phyloP scores from a whole-genome alignment of 2,888 invertebrate species.

The Epicampocera succincta region DNA sequence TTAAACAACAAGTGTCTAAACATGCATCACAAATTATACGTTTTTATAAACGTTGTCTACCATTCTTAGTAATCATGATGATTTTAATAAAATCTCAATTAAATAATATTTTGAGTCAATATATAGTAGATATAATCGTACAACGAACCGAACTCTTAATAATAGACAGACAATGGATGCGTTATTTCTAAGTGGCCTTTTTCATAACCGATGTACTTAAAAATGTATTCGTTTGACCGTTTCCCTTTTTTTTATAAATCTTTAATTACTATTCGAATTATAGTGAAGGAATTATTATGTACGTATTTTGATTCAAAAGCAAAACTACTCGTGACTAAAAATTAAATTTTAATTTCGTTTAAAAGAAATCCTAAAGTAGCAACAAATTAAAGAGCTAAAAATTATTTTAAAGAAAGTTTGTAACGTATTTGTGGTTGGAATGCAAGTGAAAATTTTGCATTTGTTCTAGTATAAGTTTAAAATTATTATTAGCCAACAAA shows the following conservation, averaged over 20 bases:
- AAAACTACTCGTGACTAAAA: too few species aligned
- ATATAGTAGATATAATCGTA: slow-evolving; percentile 51
- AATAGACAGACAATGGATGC: slow-evolving; percentile 62
- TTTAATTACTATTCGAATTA: too few species aligned
- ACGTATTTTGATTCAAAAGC: too few species aligned
- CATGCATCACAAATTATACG: slow-evolving; percentile 48
- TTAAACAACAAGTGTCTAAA: slow-evolving; percentile 38
- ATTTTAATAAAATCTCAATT: slow-evolving; percentile 46
- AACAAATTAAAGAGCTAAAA: too few species aligned
- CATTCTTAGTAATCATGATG: slow-evolving; percentile 40
- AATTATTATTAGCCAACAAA: too few species aligned
- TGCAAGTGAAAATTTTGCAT: too few species aligned
- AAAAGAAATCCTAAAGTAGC: too few species aligned
- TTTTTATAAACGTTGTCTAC: slow-evolving; percentile 67
- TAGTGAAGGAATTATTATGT: too few species aligned
- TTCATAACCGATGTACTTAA: slow-evolving; percentile 64
- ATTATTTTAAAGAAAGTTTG: too few species aligned
- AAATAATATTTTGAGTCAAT: slow-evolving; percentile 66
- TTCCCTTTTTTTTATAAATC: not conserved
- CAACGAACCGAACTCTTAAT: slow-evolving; percentile 67
- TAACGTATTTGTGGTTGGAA: too few species aligned
- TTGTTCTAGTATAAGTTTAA: too few species aligned
- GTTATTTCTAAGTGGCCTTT: slow-evolving; percentile 69
- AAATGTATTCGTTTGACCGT: slow-evolving; percentile 42
- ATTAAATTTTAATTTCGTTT: too few species aligned